Base-by-base conservation (phyloP, 2,888 invertebrate genomes). In the Plebejus melissa region DNA sequence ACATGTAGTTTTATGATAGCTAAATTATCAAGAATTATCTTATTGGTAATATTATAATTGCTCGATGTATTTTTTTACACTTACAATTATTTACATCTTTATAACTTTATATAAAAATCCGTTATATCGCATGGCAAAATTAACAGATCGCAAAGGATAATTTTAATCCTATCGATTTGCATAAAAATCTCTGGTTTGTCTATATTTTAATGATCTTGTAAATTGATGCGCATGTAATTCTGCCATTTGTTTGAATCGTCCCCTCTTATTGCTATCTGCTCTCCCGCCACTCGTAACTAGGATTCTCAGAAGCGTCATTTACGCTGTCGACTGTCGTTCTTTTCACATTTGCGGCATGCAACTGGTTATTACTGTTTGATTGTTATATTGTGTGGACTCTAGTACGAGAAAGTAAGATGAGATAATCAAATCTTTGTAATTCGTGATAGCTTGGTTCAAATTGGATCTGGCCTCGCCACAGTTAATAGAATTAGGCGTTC, bases 311-410 rank as follows among this genome's bases (percentile, higher is more conserved):
- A 76, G 79, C 79, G 77, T 79, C 79, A 78, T 78, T 79, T 79
- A 78, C 78, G 74, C 75, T 76, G 78, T 77, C 77, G 77, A 74
- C 75, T 76, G 78, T 77, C 77, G 77, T 79, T 79, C 79, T 79
- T 79, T 77, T 76, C 77, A 75, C 70, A 71, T 70, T 70, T 54
- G 75, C 76, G 79, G 78, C 76, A 77, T 78, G 78, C 77, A 74
- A 79, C 76, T 79, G 76, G 79, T 77, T 78, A 79, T 79, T 79
- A 79, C 79, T 76, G 79, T 79, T 79, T 78, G 77, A 78, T 78
- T 79, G 77, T 79, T 75, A 71, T 71, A 75, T 75, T 75, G 75
- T 75, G 28, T 41, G 54, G 46, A 46, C 65, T 65, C 36, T 28
- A 4, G 46, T 32, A 46, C 11, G 71, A 71, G 71, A 71, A 71